Evolutionary conservation across 2,888 invertebrate species (phyloP), one percentile per base, ranked within the genome.

Genomic region (Arge pagana): DNA sequence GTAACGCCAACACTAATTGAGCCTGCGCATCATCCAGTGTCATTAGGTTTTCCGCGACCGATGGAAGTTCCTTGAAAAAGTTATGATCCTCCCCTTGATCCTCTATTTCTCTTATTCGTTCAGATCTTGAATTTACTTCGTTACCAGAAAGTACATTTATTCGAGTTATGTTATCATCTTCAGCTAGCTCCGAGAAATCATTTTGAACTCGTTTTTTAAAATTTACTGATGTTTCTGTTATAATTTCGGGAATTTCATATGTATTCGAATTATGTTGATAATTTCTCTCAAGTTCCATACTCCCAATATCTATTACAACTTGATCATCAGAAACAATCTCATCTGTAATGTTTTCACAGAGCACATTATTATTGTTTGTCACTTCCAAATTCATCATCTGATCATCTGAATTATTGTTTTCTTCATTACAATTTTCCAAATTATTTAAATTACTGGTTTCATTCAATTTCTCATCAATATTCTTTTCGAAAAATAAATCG

Each of bases 61-160:
- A 16, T 24, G 40, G 24, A 24, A 40, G 26, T 26, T 40, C 40
- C 7, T 24, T 10, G 26, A 24, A 40, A 40, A 40, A 40, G 26
- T 40, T 40, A 40, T 40, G 40, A 40, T 40, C 40, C 40, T 40
- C 40, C 8, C 24, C 40, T 8, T 24, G 40, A 7, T 40, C 13
- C 8, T 40, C 13, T 26, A 24, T 26, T 40, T 10, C 15, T 24
- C 8, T 13, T 24, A 24, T 19, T 24, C 26, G 2, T 26, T 40
- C 15, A 24, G 26, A 40, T 26, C 1, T 15, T 40, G 8, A 3
- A 40, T 15, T 26, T 26, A 24, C 1, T 23, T 26, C 15, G 8
- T 24, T 40, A 40, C 6, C 16, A 40, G 24, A 24, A 40, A 15
- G 24, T 15, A 26, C 13, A 16, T 26, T 13, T 8, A 16, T 7